phyloP scores from a whole-genome alignment of 1,140 invertebrate species.

The Nilaparvata lugens region DNA sequence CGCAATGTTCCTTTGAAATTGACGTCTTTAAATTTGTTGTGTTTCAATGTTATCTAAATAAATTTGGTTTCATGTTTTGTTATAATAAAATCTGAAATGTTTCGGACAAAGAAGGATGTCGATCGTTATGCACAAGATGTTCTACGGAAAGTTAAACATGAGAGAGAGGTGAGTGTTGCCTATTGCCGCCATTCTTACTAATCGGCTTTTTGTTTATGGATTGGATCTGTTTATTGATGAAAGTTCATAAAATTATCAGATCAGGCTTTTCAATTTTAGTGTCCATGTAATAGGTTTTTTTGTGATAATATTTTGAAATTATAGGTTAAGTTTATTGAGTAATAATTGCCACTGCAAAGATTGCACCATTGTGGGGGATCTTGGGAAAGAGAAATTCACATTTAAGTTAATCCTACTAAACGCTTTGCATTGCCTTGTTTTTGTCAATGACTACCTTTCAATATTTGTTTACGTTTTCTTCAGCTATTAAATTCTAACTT shows the following conservation, averaged over 20 bases:
- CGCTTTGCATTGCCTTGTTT: too few relatives aligned
- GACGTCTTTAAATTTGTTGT: too few relatives aligned
- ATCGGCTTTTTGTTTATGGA: neutral
- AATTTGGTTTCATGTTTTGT: neutral
- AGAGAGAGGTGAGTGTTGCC: constrained; percentile 38
- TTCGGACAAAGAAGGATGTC: constrained; percentile 41
- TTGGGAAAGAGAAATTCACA: neutral
- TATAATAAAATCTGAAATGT: constrained; percentile 30
- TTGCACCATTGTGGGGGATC: constrained; percentile 4
- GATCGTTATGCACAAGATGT: constrained; percentile 41
- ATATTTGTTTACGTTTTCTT: too few relatives aligned
- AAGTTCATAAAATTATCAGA: neutral
- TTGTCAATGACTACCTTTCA: too few relatives aligned
- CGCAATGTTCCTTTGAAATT: too few relatives aligned
- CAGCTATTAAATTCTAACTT: too few relatives aligned
- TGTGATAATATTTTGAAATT: neutral
- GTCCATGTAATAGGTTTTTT: neutral
- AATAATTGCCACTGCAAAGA: neutral
- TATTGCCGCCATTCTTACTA: constrained; percentile 13
- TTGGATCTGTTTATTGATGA: neutral
- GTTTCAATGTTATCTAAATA: too few relatives aligned
- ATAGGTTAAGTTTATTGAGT: neutral
- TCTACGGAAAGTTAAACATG: constrained; percentile 37
- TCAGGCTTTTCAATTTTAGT: neutral
- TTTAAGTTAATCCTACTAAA: neutral